phyloP scores from a whole-genome alignment of 2,113 vertebrate species.

The Pogonocichla stellata region DNA sequence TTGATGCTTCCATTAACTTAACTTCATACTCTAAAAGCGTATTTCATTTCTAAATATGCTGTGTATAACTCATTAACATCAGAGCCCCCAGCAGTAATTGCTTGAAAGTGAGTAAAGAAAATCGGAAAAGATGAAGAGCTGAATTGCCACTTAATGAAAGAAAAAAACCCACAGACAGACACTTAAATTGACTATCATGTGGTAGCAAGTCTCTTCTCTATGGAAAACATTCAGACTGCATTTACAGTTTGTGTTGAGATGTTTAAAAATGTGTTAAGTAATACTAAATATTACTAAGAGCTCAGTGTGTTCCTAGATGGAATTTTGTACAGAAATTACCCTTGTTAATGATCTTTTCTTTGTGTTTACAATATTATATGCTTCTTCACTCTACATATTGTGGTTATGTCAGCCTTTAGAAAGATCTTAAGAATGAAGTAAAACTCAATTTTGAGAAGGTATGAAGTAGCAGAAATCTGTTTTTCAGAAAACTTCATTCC shows the following conservation, averaged over 20 bases:
- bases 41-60: slow-evolving; percentile 70
- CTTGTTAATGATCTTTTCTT: neutral
- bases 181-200: slow-evolving; percentile 68
- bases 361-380: neutral
- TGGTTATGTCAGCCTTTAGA: neutral
- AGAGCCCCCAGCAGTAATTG: slow-evolving; percentile 77
- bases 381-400: neutral
- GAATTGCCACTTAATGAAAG: slow-evolving; percentile 81
- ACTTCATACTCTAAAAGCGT: slow-evolving; percentile 71
- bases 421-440: neutral
- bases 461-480: neutral
- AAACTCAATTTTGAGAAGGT: neutral
- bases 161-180: slow-evolving; percentile 56
- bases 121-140: slow-evolving; percentile 74
- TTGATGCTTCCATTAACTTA: slow-evolving; percentile 75
- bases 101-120: slow-evolving; percentile 77
- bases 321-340: neutral
- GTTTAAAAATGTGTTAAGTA: slow-evolving; percentile 24
- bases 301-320: neutral
- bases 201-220: slow-evolving; percentile 33
- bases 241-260: slow-evolving; percentile 49
- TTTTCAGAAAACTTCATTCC: neutral
- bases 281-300: slow-evolving; percentile 6
- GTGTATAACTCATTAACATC: slow-evolving; percentile 80
- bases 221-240: slow-evolving; percentile 52